Evolutionary conservation across 2,888 invertebrate genomes (phyloP).

Genomic region (Trissonchulus latispiculum): DNA sequence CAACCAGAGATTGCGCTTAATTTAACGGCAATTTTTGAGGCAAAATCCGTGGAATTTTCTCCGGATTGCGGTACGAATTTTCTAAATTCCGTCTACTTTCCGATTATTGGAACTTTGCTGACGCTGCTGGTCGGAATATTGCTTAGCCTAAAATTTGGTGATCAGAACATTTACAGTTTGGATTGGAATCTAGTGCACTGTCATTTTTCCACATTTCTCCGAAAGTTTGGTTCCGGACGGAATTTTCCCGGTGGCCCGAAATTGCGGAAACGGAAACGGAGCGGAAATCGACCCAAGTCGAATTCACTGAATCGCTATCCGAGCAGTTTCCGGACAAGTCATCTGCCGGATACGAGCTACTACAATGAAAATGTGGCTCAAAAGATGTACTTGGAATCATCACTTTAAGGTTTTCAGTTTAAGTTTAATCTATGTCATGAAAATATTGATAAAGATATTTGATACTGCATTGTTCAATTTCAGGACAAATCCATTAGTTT

Average conservation of each 20-base stretch:
- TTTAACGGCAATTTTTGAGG: neutral
- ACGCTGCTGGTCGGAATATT: neutral
- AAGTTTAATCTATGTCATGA: no score
- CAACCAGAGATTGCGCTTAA: no score
- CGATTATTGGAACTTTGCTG: neutral
- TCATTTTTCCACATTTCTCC: no score
- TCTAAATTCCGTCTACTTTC: neutral
- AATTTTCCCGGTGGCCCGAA: no score
- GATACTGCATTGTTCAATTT: no score
- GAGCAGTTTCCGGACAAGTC: neutral
- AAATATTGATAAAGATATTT: no score
- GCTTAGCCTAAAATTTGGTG: neutral
- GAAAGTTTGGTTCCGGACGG: no score
- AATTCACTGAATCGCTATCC: neutral
- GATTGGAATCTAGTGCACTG: neutral
- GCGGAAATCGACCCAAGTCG: neutral
- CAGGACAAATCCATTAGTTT: no score
- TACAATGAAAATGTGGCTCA: neutral
- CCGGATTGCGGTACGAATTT: neutral
- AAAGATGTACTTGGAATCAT: no score
- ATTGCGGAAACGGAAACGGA: neutral
- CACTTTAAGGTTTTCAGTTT: no score
- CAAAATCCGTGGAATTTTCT: neutral
- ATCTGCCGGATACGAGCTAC: neutral
- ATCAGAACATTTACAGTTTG: neutral